A percentile compares a stretch with the other conserved stretches of the same genome.
Evolutionary conservation across 2,113 vertebrate species (phyloP).

Genomic region (Microtus richardsoni): DNA sequence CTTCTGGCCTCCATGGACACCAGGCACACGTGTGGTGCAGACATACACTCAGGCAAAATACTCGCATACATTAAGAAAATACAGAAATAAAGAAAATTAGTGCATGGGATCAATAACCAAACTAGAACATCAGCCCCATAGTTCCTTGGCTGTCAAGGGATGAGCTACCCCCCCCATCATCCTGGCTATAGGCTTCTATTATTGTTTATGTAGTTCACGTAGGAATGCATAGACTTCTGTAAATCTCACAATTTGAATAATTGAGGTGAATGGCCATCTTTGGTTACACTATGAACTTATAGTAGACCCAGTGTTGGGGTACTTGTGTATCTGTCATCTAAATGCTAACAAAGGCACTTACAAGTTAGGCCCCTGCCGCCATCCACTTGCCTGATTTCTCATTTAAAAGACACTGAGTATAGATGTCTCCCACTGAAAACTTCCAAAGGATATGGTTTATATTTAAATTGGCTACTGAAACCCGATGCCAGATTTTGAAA

Average conservation of each 20-base stretch:
- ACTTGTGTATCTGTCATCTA: not conserved
- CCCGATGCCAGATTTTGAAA: slow-evolving; percentile 39
- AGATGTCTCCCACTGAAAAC: slow-evolving; percentile 1
- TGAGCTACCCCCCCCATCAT: not conserved
- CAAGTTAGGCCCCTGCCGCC: not conserved
- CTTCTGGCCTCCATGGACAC: not conserved
- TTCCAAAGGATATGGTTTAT: slow-evolving; percentile 1
- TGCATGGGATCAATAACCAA: not conserved
- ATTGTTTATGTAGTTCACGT: not conserved
- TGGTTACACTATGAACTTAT: not conserved
- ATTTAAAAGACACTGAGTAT: not conserved
- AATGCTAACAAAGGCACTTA: not conserved
- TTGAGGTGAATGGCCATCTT: not conserved
- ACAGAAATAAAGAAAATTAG: not conserved
- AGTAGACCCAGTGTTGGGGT: not conserved
- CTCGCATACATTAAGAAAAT: not conserved
- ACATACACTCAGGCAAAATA: not conserved
- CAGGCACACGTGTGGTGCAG: not conserved
- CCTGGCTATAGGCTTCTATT: not conserved
- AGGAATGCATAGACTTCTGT: not conserved
- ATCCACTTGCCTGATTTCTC: not conserved
- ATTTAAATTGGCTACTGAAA: slow-evolving; percentile 34
- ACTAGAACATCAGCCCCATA: not conserved
- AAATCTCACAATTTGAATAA: not conserved
- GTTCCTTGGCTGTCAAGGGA: not conserved